Evolutionary conservation across 2,888 invertebrate species (phyloP).

Genomic region (Meghimatium bilineatum): DNA sequence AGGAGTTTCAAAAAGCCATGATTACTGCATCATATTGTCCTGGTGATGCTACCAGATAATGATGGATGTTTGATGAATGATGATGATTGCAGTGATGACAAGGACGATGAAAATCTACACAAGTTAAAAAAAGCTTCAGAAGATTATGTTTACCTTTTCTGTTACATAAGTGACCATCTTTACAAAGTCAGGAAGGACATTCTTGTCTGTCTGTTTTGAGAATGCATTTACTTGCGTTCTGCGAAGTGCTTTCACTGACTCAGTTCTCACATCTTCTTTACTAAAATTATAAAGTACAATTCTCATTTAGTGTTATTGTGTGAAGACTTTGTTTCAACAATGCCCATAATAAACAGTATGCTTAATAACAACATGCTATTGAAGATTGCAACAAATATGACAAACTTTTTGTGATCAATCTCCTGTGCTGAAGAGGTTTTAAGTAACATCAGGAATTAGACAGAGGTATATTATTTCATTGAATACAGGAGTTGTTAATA

Average conservation of each 20-base stretch:
- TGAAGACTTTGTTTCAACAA: neutral
- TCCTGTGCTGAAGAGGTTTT: too few relatives aligned
- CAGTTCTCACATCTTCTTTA: constrained; percentile 86
- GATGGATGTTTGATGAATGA: too few relatives aligned
- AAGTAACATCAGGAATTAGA: too few relatives aligned
- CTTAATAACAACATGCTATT: too few relatives aligned
- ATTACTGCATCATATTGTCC: too few relatives aligned
- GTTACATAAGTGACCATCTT: constrained; percentile 85
- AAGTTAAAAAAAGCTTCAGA: neutral
- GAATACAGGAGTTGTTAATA: too few relatives aligned
- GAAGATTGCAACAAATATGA: neutral
- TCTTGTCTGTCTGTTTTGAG: constrained; percentile 34
- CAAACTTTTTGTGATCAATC: too few relatives aligned
- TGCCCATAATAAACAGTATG: too few relatives aligned
- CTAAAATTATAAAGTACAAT: constrained; percentile 75
- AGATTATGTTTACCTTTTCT: constrained; percentile 76
- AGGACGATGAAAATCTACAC: neutral
- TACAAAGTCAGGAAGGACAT: constrained; percentile 82
- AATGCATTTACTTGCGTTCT: constrained; percentile 29
- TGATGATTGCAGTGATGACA: neutral
- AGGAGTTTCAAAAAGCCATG: too few relatives aligned
- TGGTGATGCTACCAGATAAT: too few relatives aligned
- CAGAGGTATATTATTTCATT: too few relatives aligned
- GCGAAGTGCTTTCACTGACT: constrained; percentile 84
- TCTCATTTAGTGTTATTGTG: neutral